These are phyloP conservation scores for Campoplex capitator DNA, from an alignment of 2,888 invertebrate species.

Conservation along the genomic window DNA sequence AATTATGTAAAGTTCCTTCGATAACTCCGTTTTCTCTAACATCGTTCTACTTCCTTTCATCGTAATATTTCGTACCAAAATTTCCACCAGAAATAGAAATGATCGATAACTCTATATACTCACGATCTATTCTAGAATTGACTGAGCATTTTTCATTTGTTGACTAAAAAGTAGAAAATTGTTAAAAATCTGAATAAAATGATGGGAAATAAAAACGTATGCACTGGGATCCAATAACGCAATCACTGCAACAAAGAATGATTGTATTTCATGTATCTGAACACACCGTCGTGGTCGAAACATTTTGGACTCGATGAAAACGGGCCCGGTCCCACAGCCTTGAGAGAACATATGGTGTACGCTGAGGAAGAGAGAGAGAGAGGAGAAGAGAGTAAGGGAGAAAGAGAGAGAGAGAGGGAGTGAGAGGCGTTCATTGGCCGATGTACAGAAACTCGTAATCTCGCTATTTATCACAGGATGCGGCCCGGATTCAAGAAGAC, in stretches of 20 bases:
- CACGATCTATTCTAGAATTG: background rate
- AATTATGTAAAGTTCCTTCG: background rate
- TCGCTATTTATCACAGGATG: slow-evolving; percentile 83
- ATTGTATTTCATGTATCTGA: slow-evolving; percentile 49
- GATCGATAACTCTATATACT: background rate
- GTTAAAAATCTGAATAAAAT: background rate
- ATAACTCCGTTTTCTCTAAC: no score
- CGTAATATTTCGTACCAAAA: no score
- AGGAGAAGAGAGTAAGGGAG: slow-evolving; percentile 39
- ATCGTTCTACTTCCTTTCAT: no score
- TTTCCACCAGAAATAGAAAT: no score
- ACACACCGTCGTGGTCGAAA: slow-evolving; percentile 28
- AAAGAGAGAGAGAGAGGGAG: slow-evolving; percentile 43
- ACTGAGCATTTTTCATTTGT: background rate
- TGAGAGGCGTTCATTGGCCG: slow-evolving; percentile 77
- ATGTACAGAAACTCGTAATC: slow-evolving; percentile 80
- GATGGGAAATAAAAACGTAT: background rate
- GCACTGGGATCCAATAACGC: background rate
- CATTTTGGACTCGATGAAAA: slow-evolving; percentile 65
- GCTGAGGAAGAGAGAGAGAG: slow-evolving; percentile 59
- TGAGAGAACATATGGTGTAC: slow-evolving; percentile 82
- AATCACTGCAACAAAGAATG: slow-evolving; percentile 41
- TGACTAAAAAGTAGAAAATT: background rate
- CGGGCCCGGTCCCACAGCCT: slow-evolving; percentile 77
- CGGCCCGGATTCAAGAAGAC: slow-evolving; percentile 69